These are phyloP conservation scores for Tetrao urogallus DNA, from an alignment of 2,113 vertebrate genomes.

Conservation along the genomic window DNA sequence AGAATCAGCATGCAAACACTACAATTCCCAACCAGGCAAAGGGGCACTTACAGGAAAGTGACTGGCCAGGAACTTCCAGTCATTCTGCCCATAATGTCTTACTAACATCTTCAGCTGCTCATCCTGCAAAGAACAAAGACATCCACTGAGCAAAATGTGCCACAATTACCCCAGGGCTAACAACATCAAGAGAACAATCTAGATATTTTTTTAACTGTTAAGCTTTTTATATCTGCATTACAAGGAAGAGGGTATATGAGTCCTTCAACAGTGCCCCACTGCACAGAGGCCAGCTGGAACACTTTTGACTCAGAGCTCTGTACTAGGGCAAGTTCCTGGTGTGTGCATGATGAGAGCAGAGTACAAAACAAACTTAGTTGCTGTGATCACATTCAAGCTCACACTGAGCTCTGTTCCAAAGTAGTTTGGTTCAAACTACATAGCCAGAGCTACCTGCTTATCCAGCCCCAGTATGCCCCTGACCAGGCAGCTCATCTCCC, in stretches of 20 bases:
- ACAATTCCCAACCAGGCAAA: not conserved
- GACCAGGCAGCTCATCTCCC: not conserved
- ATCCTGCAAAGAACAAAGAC: slow-evolving; percentile 81
- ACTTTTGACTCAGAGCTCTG: not conserved
- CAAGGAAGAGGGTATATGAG: not conserved
- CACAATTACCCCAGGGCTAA: not conserved
- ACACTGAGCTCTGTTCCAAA: not conserved
- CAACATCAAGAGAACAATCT: not conserved
- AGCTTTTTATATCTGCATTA: not conserved
- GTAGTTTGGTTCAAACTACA: not conserved
- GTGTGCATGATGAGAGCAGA: not conserved
- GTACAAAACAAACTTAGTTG: not conserved
- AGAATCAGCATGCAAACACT: not conserved
- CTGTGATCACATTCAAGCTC: not conserved
- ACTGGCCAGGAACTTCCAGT: slow-evolving; percentile 93
- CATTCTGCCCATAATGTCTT: slow-evolving; percentile 86
- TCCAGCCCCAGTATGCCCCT: not conserved
- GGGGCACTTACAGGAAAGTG: slow-evolving; percentile 87
- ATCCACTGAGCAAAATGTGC: not conserved
- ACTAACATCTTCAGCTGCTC: slow-evolving; percentile 90
- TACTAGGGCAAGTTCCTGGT: not conserved
- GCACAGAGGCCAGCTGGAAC: accelerated
- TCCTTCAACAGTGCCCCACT: not conserved
- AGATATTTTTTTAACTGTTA: not conserved
- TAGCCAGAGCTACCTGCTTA: not conserved